These are phyloP conservation scores for Hetaerina americana DNA, from an alignment of 1,140 invertebrate species.

Conservation along the genomic window DNA sequence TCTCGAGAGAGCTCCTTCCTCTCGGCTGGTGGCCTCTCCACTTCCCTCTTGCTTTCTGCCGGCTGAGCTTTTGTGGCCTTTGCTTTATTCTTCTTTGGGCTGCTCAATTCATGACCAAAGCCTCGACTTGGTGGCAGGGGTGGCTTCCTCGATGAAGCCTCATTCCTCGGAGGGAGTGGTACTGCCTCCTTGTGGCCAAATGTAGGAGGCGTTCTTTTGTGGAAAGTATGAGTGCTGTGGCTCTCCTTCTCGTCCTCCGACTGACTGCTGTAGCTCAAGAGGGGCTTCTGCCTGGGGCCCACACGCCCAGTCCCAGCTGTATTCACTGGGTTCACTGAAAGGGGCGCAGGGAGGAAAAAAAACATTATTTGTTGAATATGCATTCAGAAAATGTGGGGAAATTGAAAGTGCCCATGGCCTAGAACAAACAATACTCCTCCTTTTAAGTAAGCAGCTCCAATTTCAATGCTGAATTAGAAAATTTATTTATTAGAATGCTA, in stretches of 20 bases:
- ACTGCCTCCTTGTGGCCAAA: background rate
- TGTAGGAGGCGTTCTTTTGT: background rate
- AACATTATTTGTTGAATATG: too few species aligned
- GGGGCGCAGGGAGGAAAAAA: too few species aligned
- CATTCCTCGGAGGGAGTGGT: too few species aligned
- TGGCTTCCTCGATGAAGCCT: background rate
- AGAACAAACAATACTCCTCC: too few species aligned
- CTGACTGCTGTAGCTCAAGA: constrained; percentile 29
- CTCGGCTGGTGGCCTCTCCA: background rate
- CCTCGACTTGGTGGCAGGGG: background rate
- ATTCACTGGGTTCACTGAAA: constrained; percentile 29
- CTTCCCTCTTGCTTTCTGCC: background rate
- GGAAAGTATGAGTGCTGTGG: background rate
- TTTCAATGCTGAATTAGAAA: too few species aligned
- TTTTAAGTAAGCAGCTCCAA: too few species aligned
- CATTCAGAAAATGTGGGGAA: too few species aligned
- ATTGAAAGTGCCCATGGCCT: too few species aligned
- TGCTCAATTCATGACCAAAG: too few species aligned
- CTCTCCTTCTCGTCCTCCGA: constrained; percentile 22
- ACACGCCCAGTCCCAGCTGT: constrained; percentile 32
- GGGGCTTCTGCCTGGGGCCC: constrained; percentile 30
- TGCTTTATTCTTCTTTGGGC: background rate
- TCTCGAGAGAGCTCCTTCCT: background rate
- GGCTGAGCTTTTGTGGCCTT: background rate
- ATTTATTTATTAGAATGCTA: too few species aligned